A percentile compares a stretch with the other conserved stretches of the same genome.
Conservation (phyloP, 1,140 invertebrate genomes). For the Planococcus citri region DNA sequence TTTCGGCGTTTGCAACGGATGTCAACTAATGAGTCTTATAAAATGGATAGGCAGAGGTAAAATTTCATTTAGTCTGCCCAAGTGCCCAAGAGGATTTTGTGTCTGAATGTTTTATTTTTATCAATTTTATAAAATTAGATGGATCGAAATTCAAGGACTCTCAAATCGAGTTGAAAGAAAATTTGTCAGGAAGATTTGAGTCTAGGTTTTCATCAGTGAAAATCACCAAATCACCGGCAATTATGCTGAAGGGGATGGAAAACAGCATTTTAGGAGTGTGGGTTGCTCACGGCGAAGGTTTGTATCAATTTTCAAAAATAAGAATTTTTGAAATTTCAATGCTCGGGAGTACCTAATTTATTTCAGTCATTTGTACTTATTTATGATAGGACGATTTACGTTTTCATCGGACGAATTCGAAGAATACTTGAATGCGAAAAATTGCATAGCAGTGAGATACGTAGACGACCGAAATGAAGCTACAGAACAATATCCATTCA, state of each 20-base stretch:
- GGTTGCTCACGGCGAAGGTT: conserved; percentile 93
- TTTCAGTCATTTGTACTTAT: neutral
- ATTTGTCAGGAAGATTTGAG: conserved; percentile 79
- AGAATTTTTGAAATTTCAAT: neutral
- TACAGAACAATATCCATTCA: conserved; percentile 77
- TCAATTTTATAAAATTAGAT: neutral
- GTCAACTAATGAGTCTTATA: conserved; percentile 82
- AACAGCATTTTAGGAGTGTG: conserved; percentile 77
- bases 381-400: conserved; percentile 39
- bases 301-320: neutral
- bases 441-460: conserved; percentile 65
- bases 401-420: conserved; percentile 41
- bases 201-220: conserved; percentile 78
- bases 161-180: conserved; percentile 64
- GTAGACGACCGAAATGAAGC: conserved; percentile 63
- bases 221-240: conserved; percentile 55
- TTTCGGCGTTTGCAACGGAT: conserved; percentile 94
- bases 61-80: neutral
- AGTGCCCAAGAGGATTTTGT: too few species aligned
- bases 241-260: conserved; percentile 82
- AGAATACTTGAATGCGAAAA: conserved; percentile 41
- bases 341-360: neutral
- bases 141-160: conserved; percentile 32
- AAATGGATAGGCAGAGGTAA: conserved; percentile 56
- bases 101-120: neutral